Base-by-base conservation (phyloP, 64 coral and sea anemone species). In the Montipora sp. region DNA sequence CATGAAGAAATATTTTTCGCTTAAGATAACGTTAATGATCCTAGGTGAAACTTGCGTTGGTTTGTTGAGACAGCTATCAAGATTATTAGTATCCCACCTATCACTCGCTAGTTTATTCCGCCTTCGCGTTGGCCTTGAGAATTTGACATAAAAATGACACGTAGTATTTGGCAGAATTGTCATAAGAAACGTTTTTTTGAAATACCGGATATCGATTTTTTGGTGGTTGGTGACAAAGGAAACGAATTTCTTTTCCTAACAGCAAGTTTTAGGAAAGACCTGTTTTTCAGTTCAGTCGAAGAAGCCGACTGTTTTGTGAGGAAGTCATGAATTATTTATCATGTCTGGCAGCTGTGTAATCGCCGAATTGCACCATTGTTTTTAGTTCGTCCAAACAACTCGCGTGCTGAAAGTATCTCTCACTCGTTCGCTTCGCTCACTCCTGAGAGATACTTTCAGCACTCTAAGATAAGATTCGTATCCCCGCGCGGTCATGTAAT, bases 241-340 rank as follows among this genome's bases (percentile, higher is more conserved):
- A 75, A 75, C 24, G 22, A 45, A 9, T 75, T 75, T 75, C 3
- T 46, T 45, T 36, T 36, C 36, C 36, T 0, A 36, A 36, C 36
- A 36, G 36, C 36, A 36, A 36, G 36, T 36, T 36, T 36, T 36
- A 36, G 36, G 36, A 0, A 0, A 36, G 36, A 36, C 36, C 36
- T 36, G 36, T 36, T 57, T 57, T 57, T 57, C 53, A 6, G 11
- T 57, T 57, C 53, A 57, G 53, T 57, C 6, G 11, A 6, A 8
- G 53, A 57, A 57, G 53, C 6, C 6, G 53, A 11, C 53, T 57
- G 67, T 70, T 16, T 70, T 15, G 67, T 15, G 6, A 70, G 67
- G 53, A 57, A 57, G 11, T 57, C 2, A 5, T 80, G n/a, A 80
- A 59, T 80, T 58, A 80, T 80, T 80, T n/a, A 80, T 80, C 51